phyloP scores from a whole-genome alignment of 2,888 invertebrate genomes.

The Trichacis sp. region DNA sequence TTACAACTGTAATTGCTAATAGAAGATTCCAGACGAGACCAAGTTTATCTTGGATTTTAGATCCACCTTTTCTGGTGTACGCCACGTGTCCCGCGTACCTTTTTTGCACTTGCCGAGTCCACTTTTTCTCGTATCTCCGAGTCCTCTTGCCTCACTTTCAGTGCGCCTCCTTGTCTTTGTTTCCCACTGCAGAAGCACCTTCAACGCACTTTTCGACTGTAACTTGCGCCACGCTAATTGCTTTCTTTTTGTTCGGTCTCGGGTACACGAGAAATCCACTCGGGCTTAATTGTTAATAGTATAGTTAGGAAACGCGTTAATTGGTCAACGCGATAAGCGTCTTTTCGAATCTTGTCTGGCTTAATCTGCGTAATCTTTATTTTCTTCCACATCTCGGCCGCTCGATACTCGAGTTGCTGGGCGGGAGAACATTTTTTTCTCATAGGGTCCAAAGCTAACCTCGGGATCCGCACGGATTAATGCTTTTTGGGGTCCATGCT shows the following conservation, averaged over 20 bases:
- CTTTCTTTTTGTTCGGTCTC: slow-evolving; percentile 26
- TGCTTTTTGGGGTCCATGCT: slow-evolving; percentile 51
- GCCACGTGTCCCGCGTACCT: slow-evolving; percentile 40
- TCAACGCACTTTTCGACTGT: slow-evolving; percentile 39
- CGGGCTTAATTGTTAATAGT: slow-evolving; percentile 48
- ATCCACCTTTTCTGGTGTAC: slow-evolving; percentile 47
- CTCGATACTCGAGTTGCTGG: background rate
- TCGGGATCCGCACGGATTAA: background rate
- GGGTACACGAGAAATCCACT: slow-evolving; percentile 35
- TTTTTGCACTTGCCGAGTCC: slow-evolving; percentile 22
- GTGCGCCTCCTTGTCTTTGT: slow-evolving; percentile 34
- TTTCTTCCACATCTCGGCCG: slow-evolving; percentile 33
- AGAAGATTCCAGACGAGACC: slow-evolving; percentile 68
- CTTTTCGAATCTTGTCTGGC: slow-evolving; percentile 31
- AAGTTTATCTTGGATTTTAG: slow-evolving; percentile 65
- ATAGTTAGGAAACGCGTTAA: slow-evolving; percentile 51
- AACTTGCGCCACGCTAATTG: slow-evolving; percentile 27
- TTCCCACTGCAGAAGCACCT: slow-evolving; percentile 26
- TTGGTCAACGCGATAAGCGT: slow-evolving; percentile 48
- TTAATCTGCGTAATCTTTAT: slow-evolving; percentile 34
- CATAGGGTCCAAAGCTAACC: background rate
- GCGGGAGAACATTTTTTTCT: background rate
- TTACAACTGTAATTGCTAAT: slow-evolving; percentile 70
- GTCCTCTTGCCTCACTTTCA: slow-evolving; percentile 16
- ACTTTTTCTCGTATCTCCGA: background rate